A percentile compares a stretch with the other conserved stretches of the same genome.
phyloP scores from a whole-genome alignment of 2,888 invertebrate genomes.

The Agonopterix heracliana region DNA sequence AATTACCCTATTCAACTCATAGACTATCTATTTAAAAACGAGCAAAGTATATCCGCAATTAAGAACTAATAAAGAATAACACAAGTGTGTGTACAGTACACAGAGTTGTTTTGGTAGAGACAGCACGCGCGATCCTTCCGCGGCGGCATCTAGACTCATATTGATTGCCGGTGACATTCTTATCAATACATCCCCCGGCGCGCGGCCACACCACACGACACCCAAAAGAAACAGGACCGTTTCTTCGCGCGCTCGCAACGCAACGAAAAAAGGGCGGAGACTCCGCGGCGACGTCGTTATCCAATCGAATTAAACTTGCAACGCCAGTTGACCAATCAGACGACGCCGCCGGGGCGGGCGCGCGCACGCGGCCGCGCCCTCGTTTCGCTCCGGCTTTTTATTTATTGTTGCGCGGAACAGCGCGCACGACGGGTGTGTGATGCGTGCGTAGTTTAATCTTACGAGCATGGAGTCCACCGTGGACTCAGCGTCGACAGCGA shows the following conservation, averaged over 20 bases:
- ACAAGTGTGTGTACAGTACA: too few species aligned
- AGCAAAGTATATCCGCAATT: too few species aligned
- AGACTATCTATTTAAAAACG: not conserved
- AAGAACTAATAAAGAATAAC: too few species aligned
- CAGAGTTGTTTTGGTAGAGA: too few species aligned
- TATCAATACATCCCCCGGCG: conserved; percentile 73
- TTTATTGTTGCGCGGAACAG: conserved; percentile 83
- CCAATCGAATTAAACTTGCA: conserved; percentile 50
- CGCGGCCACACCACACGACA: conserved; percentile 63
- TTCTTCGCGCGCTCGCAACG: conserved; percentile 70
- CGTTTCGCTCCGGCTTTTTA: conserved; percentile 78
- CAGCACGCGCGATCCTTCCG: conserved; percentile 16
- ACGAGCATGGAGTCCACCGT: conserved; percentile 74
- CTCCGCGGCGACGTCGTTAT: conserved; percentile 45
- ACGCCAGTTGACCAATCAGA: conserved; percentile 60
- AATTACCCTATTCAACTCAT: too few species aligned
- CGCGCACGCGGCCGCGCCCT: conserved; percentile 75
- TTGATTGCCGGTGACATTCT: conserved; percentile 81
- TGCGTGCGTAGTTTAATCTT: conserved; percentile 60
- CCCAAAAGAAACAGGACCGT: conserved; percentile 78
- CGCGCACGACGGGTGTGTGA: conserved; percentile 80
- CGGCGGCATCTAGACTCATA: conserved; percentile 65
- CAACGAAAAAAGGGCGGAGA: conserved; percentile 72
- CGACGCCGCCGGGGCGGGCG: conserved; percentile 57
- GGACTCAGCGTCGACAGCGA: conserved; percentile 76